These are phyloP conservation scores for Mandrillus leucophaeus DNA, from an alignment of 2,113 vertebrate species.

Conservation along the genomic window DNA sequence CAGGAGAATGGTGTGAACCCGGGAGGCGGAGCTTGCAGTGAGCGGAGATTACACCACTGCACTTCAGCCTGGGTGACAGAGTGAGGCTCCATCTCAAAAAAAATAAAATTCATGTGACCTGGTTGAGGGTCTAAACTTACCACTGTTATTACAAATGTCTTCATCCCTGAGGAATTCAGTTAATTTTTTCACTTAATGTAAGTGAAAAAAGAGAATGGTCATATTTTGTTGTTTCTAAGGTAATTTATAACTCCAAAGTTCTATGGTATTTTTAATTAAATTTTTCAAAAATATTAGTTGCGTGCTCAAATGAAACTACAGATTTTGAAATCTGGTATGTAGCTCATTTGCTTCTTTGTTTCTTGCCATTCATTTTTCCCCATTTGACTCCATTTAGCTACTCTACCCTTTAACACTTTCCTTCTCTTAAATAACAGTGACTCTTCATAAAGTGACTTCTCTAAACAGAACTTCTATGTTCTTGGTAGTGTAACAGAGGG, in stretches of 20 bases:
- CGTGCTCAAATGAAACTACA: neutral
- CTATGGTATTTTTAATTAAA: conserved; percentile 24
- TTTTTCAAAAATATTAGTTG: neutral
- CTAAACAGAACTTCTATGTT: neutral
- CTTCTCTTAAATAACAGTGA: neutral
- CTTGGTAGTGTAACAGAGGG: neutral
- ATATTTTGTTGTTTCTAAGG: neutral
- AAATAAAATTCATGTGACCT: neutral
- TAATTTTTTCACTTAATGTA: neutral
- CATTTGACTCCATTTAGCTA: neutral
- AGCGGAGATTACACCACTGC: too few relatives aligned
- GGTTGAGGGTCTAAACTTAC: neutral
- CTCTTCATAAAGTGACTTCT: neutral
- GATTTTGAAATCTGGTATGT: neutral
- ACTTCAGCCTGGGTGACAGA: too few relatives aligned
- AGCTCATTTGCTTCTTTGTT: neutral
- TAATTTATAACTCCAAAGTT: neutral
- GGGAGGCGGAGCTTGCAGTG: too few relatives aligned
- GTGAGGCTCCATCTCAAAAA: too few relatives aligned
- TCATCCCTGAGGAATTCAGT: neutral
- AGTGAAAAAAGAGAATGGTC: neutral
- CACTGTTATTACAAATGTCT: neutral
- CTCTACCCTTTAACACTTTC: neutral
- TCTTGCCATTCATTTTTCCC: neutral
- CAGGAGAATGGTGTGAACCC: too few relatives aligned